These are phyloP conservation scores for Gymnogyps californianus DNA, from an alignment of 2,113 vertebrate genomes.

Conservation along the genomic window DNA sequence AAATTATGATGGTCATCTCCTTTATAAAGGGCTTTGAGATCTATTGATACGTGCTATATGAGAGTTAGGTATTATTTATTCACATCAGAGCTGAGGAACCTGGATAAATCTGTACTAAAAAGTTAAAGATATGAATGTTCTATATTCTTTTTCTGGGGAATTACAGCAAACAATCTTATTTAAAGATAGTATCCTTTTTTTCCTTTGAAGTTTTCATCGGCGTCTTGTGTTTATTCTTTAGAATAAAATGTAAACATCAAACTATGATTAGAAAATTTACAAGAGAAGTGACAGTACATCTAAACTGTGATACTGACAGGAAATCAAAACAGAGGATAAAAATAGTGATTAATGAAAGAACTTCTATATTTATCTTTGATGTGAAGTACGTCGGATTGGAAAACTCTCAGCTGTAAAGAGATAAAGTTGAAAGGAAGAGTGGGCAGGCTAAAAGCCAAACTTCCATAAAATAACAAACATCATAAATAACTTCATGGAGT, in stretches of 20 bases:
- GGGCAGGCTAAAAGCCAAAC: conserved; percentile 4
- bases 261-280: not conserved
- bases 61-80: not conserved
- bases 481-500: conserved; percentile 9
- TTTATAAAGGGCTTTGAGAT: not conserved
- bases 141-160: not conserved
- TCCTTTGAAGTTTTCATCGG: conserved; percentile 5
- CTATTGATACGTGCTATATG: not conserved
- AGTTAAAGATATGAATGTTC: not conserved
- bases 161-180: not conserved
- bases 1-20: not conserved
- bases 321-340: conserved; percentile 19
- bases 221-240: not conserved
- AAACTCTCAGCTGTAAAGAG: not conserved
- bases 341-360: conserved; percentile 5
- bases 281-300: not conserved
- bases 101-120: not conserved
- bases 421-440: conserved; percentile 11
- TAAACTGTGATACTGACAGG: not conserved
- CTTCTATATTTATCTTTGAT: not conserved
- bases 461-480: not conserved
- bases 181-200: not conserved
- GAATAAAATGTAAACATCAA: not conserved
- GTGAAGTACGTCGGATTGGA: not conserved
- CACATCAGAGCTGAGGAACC: not conserved